A percentile compares a stretch with the other conserved stretches of the same genome.
Evolutionary conservation across 2,888 invertebrate genomes (phyloP).

Genomic region (Syrista parreyssii): DNA sequence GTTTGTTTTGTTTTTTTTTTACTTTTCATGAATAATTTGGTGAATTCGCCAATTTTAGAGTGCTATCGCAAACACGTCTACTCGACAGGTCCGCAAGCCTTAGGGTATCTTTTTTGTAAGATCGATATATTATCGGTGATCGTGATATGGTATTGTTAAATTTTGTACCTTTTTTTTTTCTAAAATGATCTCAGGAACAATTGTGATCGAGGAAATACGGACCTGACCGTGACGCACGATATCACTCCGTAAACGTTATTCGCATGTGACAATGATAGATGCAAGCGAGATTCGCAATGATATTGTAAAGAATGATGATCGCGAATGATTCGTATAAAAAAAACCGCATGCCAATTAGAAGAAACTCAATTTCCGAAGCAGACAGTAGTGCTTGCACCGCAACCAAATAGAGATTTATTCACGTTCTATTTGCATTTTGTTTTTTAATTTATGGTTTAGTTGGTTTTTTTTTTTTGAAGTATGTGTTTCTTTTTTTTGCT

Average conservation of each 20-base stretch:
- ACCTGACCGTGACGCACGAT: neutral
- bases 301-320: conserved; percentile 40
- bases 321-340: conserved; percentile 45
- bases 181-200: too few relatives aligned
- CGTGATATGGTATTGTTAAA: too few relatives aligned
- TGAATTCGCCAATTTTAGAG: too few relatives aligned
- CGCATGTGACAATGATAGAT: conserved; percentile 41
- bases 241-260: neutral
- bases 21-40: neutral
- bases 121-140: too few relatives aligned
- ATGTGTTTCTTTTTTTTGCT: neutral
- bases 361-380: conserved; percentile 63
- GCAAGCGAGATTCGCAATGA: conserved; percentile 47
- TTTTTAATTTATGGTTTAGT: conserved; percentile 21
- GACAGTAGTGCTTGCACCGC: conserved; percentile 66
- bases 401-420: conserved; percentile 52
- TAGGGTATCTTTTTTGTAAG: too few relatives aligned
- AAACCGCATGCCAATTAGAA: conserved; percentile 65
- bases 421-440: conserved; percentile 38
- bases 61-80: too few relatives aligned
- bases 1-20: conserved; percentile 4
- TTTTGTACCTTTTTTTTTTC: too few relatives aligned
- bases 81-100: too few relatives aligned
- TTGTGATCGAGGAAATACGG: neutral
- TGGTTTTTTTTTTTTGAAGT: conserved; percentile 29